Evolutionary conservation across 2,113 vertebrate genomes (phyloP).

Genomic region (Rattus rattus): DNA sequence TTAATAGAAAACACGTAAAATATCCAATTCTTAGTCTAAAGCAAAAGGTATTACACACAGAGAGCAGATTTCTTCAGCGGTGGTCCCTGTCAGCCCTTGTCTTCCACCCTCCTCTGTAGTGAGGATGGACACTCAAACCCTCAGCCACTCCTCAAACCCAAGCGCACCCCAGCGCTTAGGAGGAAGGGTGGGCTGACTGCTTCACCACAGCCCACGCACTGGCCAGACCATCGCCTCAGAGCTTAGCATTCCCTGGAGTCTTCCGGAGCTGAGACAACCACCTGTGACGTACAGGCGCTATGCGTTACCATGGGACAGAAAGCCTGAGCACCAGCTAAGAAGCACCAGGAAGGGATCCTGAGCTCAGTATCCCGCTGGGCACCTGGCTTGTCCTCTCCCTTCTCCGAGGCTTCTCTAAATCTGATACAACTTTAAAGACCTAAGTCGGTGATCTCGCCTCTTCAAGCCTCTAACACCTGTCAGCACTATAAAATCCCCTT

Average conservation of each 20-base stretch:
- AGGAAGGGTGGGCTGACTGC: neutral
- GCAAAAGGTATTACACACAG: neutral
- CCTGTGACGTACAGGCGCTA: neutral
- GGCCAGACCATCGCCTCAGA: neutral
- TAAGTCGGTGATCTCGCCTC: neutral
- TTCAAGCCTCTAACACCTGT: neutral
- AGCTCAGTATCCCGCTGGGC: neutral
- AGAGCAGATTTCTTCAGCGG: neutral
- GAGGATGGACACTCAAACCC: neutral
- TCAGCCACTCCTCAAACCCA: neutral
- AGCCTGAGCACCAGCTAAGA: neutral
- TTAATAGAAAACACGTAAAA: conserved; percentile 18
- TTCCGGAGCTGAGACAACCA: neutral
- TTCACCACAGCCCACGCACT: neutral
- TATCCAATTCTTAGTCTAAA: neutral
- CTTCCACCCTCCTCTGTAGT: neutral
- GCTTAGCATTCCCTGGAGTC: fast-evolving
- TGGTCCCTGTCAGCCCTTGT: neutral
- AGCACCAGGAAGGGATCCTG: neutral
- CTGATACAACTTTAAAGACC: neutral
- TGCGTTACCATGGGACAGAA: neutral
- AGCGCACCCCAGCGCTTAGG: neutral
- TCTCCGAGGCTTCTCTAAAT: neutral
- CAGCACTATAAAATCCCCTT: conserved; percentile 5
- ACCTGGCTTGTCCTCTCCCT: neutral